A percentile compares a stretch with the other conserved stretches of the same genome.
phyloP scores from a whole-genome alignment of 2,797 vertebrate genomes.

The Rhinophrynus dorsalis region DNA sequence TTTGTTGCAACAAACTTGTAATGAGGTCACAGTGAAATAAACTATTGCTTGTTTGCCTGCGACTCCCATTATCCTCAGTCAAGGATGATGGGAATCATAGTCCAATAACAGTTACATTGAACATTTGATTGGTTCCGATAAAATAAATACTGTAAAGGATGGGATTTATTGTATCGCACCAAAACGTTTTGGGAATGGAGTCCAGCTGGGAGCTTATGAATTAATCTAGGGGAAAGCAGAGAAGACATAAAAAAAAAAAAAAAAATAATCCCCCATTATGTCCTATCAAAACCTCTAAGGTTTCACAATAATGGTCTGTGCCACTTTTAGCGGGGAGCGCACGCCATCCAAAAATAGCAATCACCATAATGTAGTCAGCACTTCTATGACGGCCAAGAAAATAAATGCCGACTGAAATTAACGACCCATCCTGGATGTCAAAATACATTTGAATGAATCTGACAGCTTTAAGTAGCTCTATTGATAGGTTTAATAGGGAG shows the following conservation, averaged over 20 bases:
- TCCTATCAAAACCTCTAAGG: slow-evolving; percentile 1
- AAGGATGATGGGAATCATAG: too few relatives aligned
- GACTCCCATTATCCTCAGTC: too few relatives aligned
- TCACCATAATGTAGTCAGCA: slow-evolving; percentile 38
- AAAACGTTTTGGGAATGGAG: too few relatives aligned
- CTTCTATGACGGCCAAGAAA: slow-evolving; percentile 35
- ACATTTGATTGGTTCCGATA: too few relatives aligned
- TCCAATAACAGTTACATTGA: too few relatives aligned
- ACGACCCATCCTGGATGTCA: slow-evolving; percentile 36
- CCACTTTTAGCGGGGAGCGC: slow-evolving; percentile 9
- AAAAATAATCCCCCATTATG: too few relatives aligned
- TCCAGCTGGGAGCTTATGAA: background rate
- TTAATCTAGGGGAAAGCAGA: background rate
- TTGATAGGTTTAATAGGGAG: background rate
- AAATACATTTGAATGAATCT: slow-evolving; percentile 34
- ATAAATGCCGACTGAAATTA: slow-evolving; percentile 39
- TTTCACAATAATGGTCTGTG: slow-evolving; percentile 25
- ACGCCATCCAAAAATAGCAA: slow-evolving; percentile 38
- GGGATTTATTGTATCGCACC: too few relatives aligned
- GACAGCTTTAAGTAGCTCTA: slow-evolving; percentile 36
- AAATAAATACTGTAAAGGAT: too few relatives aligned
- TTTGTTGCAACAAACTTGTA: too few relatives aligned
- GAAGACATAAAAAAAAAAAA: background rate
- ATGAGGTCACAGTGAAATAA: too few relatives aligned
- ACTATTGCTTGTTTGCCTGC: too few relatives aligned